A percentile compares a stretch with the other conserved stretches of the same genome.
Conservation (phyloP, 2,888 invertebrate species). For the Acrobeloides nanus region DNA sequence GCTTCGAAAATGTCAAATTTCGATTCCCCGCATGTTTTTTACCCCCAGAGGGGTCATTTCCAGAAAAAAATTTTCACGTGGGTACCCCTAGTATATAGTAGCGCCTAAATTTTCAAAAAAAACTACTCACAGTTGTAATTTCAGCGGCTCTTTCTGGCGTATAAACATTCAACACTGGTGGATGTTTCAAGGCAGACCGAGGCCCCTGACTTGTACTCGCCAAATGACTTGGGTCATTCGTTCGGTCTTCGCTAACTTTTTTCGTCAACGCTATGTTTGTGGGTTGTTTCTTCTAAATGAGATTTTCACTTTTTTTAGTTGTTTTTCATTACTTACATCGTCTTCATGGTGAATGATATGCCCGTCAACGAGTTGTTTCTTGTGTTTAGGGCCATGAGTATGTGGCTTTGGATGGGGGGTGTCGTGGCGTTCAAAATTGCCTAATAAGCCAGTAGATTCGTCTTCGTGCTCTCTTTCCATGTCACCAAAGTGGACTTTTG, state of each 20-base stretch:
- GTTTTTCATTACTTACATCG: conserved; percentile 7
- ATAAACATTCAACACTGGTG: too few relatives aligned
- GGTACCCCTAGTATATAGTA: too few relatives aligned
- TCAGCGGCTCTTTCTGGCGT: not conserved
- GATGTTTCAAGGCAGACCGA: conserved; percentile 31
- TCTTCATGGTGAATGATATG: conserved; percentile 53
- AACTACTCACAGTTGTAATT: not conserved
- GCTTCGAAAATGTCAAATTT: too few relatives aligned
- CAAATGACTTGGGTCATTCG: not conserved
- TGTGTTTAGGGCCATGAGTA: conserved; percentile 22
- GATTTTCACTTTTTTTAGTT: not conserved
- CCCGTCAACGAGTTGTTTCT: conserved; percentile 54
- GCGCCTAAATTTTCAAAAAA: too few relatives aligned
- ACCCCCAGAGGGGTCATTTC: too few relatives aligned
- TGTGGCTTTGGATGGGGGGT: conserved; percentile 79
- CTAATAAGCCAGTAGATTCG: conserved; percentile 55
- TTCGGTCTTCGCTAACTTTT: conserved; percentile 19
- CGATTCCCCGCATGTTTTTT: too few relatives aligned
- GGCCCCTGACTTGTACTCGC: conserved; percentile 14
- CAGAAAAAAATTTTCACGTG: too few relatives aligned
- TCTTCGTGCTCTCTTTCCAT: conserved; percentile 39
- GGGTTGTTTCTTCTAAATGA: conserved; percentile 16
- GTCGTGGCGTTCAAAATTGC: conserved; percentile 67
- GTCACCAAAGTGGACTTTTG: conserved; percentile 53
- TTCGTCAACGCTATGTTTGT: conserved; percentile 26